phyloP scores from a whole-genome alignment of 2,113 vertebrate species.

The Dromiciops gliroides region DNA sequence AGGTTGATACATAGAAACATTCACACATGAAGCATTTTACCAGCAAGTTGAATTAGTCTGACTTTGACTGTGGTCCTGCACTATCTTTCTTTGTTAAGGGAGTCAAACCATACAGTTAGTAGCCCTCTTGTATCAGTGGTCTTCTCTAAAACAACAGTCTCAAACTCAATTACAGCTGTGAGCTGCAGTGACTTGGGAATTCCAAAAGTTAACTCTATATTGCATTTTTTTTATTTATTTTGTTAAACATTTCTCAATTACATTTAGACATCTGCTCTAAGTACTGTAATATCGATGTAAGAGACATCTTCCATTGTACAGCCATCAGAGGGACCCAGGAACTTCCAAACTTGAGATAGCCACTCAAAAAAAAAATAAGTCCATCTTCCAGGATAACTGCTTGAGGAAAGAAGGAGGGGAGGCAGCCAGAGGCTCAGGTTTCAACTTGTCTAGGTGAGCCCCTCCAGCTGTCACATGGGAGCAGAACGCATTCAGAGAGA shows the following conservation, averaged over 20 bases:
- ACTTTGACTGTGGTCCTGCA: too few species aligned
- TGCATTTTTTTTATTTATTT: neutral
- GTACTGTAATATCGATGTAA: neutral
- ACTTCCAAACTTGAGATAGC: neutral
- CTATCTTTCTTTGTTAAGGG: too few species aligned
- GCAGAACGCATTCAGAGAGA: neutral
- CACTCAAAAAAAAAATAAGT: neutral
- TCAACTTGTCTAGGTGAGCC: neutral
- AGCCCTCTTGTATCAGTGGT: neutral
- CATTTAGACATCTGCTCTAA: neutral
- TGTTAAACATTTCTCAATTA: neutral
- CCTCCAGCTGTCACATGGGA: neutral
- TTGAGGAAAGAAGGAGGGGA: neutral
- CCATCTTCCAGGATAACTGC: neutral
- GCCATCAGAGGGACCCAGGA: neutral
- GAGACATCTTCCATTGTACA: neutral
- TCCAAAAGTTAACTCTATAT: neutral
- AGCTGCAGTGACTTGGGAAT: neutral
- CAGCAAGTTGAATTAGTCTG: neutral
- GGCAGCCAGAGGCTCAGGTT: neutral
- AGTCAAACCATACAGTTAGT: neutral
- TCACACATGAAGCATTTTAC: neutral
- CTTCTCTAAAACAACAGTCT: neutral
- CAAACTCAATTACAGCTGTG: neutral
- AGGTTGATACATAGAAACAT: neutral